Base-by-base conservation (phyloP, 2,888 invertebrate genomes). In the Parnassius mnemosyne region DNA sequence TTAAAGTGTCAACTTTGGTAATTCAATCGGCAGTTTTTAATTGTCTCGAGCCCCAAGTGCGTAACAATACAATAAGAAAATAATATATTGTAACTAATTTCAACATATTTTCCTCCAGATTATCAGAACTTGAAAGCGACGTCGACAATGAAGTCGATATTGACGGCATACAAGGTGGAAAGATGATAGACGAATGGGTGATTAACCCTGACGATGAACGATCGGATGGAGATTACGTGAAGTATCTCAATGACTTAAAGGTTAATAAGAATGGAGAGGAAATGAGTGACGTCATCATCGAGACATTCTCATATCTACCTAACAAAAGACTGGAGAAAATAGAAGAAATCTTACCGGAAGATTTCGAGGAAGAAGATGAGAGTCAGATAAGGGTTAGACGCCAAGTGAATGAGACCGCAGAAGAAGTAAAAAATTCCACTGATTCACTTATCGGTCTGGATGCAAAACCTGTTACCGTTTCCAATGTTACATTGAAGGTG, bases 221-320 rank as follows among this genome's bases (percentile, higher is more conserved):
- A 53, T 68, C 67, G 2, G 68, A 69, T 1, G 58, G 61, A 9
- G 68, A 72, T 7, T 63, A 49, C 9, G 5, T 65, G 51, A 69
- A 74, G 43, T 74, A 72, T 9, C 64, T 65, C 54, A 68, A 75
- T 41, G 82, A 82, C 46, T 57, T 77, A 5, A 69, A 63, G 1
- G 73, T 81, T 47, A 80, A 79, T 64, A 66, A 66, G 47, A 59
- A 72, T 10, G 69, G 69, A 0, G 66, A 69, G 1, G 61, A 70
- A 13, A 54, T 66, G 3, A 68, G 69, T 9, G 75, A 76, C n/a
- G 56, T 65, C 1, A 65, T 66, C 2, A 70, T 76, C 7, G 81
- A 80, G 54, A 76, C 71, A 0, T 78, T 79, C 51, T 67, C 68
- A 1, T 71, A 67, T 49, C 54, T 58, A 11, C 25, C 68, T 9